Conservation (phyloP, 2,113 vertebrate genomes). For the Bettongia penicillata region DNA sequence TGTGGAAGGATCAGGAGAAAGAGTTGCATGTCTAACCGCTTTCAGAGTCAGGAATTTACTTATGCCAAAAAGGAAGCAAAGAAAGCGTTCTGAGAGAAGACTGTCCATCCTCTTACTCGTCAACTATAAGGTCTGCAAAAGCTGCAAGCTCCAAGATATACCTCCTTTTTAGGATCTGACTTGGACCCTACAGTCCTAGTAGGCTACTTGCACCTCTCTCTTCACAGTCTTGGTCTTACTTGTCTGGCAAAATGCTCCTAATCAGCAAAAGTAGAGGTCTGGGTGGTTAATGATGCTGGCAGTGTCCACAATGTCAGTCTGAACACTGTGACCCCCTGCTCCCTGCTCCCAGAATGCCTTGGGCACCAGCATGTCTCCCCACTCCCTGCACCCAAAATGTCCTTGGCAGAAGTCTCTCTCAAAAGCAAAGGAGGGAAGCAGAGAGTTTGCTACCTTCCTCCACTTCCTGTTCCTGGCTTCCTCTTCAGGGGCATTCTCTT, state of each 20-base stretch:
- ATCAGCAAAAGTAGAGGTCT: background rate
- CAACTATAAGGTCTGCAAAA: background rate
- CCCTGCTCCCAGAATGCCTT: background rate
- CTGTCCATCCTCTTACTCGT: background rate
- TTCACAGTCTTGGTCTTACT: background rate
- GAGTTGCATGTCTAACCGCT: background rate
- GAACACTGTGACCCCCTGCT: background rate
- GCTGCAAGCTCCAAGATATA: background rate
- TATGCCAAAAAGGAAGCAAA: background rate
- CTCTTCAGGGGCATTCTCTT: background rate
- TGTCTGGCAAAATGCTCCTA: background rate
- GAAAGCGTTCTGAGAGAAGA: background rate
- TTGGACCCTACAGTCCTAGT: background rate
- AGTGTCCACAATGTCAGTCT: background rate
- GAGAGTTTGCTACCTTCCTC: background rate
- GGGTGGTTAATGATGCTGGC: background rate
- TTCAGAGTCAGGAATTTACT: background rate
- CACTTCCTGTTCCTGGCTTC: background rate
- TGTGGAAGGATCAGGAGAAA: background rate
- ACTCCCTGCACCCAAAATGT: background rate
- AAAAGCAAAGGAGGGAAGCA: background rate
- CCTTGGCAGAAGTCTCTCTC: background rate
- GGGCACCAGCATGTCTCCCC: background rate
- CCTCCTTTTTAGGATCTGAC: background rate
- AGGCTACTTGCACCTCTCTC: too few relatives aligned